These are phyloP conservation scores for Ia io DNA, from an alignment of 2,113 vertebrate species.

Conservation along the genomic window DNA sequence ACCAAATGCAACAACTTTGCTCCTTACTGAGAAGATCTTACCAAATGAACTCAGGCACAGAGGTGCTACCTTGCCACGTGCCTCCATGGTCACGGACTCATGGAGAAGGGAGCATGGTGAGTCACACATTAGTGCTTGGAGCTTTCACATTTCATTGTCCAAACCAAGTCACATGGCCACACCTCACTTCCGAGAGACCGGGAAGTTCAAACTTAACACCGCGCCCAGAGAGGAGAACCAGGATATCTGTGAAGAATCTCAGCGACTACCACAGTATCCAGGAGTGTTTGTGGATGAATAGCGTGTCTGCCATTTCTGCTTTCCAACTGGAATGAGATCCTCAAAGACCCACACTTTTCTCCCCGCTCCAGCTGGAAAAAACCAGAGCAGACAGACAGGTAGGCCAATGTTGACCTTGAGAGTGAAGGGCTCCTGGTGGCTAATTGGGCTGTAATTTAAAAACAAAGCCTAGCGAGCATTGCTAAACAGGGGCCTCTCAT, in stretches of 20 bases:
- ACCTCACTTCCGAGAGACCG: not conserved
- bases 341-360: not conserved
- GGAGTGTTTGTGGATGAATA: not conserved
- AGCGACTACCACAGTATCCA: not conserved
- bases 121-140: not conserved
- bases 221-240: not conserved
- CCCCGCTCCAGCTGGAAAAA: not conserved
- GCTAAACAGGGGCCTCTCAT: not conserved
- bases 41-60: not conserved
- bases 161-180: not conserved
- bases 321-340: not conserved
- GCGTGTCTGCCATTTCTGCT: not conserved
- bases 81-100: not conserved
- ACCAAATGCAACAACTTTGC: not conserved
- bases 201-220: not conserved
- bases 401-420: not conserved
- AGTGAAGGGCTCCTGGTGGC: not conserved
- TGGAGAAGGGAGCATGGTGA: not conserved
- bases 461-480: not conserved
- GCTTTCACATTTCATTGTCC: not conserved
- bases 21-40: not conserved
- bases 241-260: not conserved
- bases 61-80: not conserved
- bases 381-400: not conserved
- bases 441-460: not conserved